These are phyloP conservation scores for Camptogramma bilineatum DNA, from an alignment of 2,888 invertebrate species.

Conservation along the genomic window DNA sequence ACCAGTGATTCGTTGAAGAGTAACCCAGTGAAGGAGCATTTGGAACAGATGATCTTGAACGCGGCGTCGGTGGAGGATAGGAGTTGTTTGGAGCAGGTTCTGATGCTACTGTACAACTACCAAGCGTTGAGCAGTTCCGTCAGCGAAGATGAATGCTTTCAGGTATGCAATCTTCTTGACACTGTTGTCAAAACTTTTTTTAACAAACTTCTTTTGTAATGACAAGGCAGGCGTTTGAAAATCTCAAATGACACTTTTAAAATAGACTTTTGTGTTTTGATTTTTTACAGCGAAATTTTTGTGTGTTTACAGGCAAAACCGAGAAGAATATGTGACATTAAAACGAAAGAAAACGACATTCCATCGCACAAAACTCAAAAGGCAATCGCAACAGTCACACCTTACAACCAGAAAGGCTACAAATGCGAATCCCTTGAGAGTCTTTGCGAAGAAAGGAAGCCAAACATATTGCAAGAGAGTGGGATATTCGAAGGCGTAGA, in stretches of 20 bases:
- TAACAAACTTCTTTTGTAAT: not conserved
- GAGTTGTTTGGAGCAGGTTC: constrained; percentile 86
- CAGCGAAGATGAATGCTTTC: constrained; percentile 84
- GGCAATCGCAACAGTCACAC: constrained; percentile 88
- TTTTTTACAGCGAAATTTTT: not conserved
- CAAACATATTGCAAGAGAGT: constrained; percentile 88
- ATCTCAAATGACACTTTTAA: not conserved
- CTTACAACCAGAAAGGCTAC: constrained; percentile 82
- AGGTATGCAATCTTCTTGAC: constrained; percentile 62
- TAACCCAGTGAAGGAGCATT: constrained; percentile 79
- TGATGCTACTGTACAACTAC: constrained; percentile 86
- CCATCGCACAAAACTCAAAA: constrained; percentile 78
- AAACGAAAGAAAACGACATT: constrained; percentile 75
- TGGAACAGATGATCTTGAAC: constrained; percentile 81
- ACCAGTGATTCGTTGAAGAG: constrained; percentile 77
- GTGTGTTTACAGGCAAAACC: constrained; percentile 72
- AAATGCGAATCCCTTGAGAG: constrained; percentile 79
- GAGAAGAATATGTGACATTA: constrained; percentile 74
- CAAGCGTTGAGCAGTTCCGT: constrained; percentile 84
- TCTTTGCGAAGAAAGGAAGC: constrained; percentile 80
- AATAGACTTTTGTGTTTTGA: not conserved
- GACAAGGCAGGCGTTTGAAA: not conserved
- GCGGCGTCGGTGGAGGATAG: constrained; percentile 85
- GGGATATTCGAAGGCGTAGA: constrained; percentile 89
- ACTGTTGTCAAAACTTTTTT: not conserved